Evolutionary conservation across 2,888 invertebrate genomes (phyloP).

Genomic region (Poecilobothrus nobilitatus): DNA sequence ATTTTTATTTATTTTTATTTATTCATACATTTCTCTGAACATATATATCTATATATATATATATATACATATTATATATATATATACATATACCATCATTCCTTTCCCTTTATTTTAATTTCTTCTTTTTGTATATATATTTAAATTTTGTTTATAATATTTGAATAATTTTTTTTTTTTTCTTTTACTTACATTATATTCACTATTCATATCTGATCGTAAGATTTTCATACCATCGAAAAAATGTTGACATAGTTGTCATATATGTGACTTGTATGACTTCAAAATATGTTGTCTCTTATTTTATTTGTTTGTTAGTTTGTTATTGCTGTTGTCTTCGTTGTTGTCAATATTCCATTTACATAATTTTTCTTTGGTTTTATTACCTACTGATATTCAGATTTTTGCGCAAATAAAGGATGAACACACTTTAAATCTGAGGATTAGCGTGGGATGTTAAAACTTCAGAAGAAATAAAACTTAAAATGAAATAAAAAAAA

Average conservation of each 20-base stretch:
- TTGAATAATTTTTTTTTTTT: no score
- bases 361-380: not conserved
- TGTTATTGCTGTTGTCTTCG: not conserved
- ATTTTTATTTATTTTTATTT: no score
- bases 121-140: no score
- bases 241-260: not conserved
- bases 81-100: no score
- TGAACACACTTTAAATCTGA: not conserved
- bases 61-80: no score
- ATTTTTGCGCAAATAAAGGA: not conserved
- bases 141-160: no score
- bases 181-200: no score
- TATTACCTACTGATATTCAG: not conserved
- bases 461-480: not conserved
- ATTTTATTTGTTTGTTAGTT: not conserved
- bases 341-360: not conserved
- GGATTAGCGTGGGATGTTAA: not conserved
- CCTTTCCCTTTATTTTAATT: no score
- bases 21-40: no score
- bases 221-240: not conserved
- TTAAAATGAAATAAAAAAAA: not conserved
- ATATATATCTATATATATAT: no score
- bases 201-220: not conserved
- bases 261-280: not conserved
- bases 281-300: not conserved